Evolutionary conservation across 2,888 invertebrate genomes (phyloP).

Genomic region (Patella caerulea): DNA sequence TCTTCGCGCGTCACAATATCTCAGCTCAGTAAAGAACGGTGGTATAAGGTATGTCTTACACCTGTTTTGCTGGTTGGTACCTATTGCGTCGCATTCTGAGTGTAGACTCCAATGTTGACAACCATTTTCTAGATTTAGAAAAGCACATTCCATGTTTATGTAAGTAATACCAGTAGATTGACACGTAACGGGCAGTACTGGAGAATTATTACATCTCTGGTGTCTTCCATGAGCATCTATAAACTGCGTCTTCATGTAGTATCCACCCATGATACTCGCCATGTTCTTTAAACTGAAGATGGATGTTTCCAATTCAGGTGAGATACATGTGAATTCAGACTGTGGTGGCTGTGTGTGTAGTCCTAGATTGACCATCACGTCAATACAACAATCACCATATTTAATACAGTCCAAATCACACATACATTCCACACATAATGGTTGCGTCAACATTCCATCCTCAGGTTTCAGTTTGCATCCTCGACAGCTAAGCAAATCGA

Average conservation of each 20-base stretch:
- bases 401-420: constrained; percentile 6
- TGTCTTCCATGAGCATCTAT: no score
- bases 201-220: background rate
- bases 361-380: background rate
- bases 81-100: background rate
- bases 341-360: background rate
- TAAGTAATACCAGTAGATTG: background rate
- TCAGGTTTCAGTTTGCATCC: no score
- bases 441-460: background rate
- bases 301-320: background rate
- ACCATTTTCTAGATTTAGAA: background rate
- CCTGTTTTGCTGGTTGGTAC: background rate
- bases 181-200: background rate
- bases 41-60: background rate
- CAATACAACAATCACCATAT: constrained; percentile 6
- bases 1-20: background rate
- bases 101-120: background rate
- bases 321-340: background rate
- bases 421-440: background rate
- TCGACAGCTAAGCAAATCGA: no score
- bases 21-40: background rate
- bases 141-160: background rate
- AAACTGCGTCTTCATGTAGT: background rate
- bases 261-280: background rate
- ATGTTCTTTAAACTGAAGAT: background rate